Conservation (phyloP, 2,113 vertebrate genomes). For the Anoplopoma fimbria region DNA sequence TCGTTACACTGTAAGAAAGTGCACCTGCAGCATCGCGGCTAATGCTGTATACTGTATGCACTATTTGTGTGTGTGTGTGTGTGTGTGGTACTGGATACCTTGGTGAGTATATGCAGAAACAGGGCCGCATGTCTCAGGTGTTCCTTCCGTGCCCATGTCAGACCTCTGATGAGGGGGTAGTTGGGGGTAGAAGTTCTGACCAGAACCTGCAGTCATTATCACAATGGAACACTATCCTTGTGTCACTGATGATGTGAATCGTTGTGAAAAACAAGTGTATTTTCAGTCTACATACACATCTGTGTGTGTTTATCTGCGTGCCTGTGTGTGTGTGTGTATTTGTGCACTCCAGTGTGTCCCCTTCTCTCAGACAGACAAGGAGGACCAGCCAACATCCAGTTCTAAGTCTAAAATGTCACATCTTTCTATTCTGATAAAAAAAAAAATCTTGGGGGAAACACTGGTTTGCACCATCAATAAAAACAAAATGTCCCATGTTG, state of each 20-base stretch:
- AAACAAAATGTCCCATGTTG: conserved; percentile 26
- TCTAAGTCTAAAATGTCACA: conserved; percentile 40
- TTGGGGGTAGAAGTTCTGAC: conserved; percentile 49
- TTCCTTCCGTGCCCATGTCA: neutral
- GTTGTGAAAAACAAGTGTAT: conserved; percentile 6
- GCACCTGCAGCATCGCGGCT: conserved; percentile 14
- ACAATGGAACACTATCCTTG: neutral
- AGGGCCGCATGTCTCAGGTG: neutral
- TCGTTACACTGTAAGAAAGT: neutral
- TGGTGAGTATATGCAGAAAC: conserved; percentile 7
- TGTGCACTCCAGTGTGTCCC: conserved; percentile 46
- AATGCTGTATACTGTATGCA: neutral
- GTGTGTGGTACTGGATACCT: conserved; percentile 9
- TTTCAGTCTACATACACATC: neutral
- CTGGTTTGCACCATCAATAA: conserved; percentile 25
- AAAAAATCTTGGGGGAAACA: conserved; percentile 34
- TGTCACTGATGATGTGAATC: conserved; percentile 9
- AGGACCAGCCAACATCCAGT: conserved; percentile 20
- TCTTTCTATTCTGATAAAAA: conserved; percentile 21
- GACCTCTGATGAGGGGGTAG: conserved; percentile 15
- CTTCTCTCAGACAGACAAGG: conserved; percentile 2
- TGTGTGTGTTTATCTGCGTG: conserved; percentile 10
- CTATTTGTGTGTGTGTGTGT: conserved; percentile 10
- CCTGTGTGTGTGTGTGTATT: conserved; percentile 17
- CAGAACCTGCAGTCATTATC: conserved; percentile 28